phyloP scores from a whole-genome alignment of 2,888 invertebrate genomes.

The Cantharis rustica region DNA sequence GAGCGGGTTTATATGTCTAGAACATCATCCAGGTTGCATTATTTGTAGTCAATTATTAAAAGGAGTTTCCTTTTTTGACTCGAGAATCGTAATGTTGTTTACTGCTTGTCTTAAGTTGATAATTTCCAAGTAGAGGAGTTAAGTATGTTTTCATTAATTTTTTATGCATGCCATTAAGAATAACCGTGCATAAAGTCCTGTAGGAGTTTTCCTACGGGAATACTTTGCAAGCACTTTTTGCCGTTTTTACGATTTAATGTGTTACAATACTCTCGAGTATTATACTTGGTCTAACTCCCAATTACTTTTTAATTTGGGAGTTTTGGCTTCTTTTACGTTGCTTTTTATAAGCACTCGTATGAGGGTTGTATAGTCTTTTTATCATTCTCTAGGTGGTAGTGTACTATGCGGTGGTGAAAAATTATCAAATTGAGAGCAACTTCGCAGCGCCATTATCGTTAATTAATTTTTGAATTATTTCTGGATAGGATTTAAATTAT shows the following conservation, averaged over 20 bases:
- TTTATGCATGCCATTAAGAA: conserved; percentile 16
- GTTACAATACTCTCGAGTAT: conserved; percentile 19
- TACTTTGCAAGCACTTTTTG: conserved; percentile 23
- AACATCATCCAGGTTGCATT: neutral
- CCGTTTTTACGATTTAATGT: conserved; percentile 25
- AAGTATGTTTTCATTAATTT: conserved; percentile 22
- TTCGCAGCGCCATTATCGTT: neutral
- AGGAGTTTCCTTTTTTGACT: neutral
- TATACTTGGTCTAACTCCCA: conserved; percentile 17
- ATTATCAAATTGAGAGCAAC: neutral
- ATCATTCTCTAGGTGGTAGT: conserved; percentile 11
- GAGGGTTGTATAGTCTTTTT: conserved; percentile 9
- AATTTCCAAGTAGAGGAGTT: conserved; percentile 2
- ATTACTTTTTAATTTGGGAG: conserved; percentile 30
- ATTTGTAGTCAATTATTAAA: neutral
- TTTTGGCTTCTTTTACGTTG: conserved; percentile 19
- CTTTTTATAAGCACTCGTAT: neutral
- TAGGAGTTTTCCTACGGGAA: conserved; percentile 11
- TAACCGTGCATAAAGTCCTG: conserved; percentile 18
- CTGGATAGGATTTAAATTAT: neutral
- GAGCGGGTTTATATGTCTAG: neutral
- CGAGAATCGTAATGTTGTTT: neutral
- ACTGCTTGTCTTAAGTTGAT: neutral
- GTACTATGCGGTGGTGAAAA: neutral
- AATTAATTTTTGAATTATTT: conserved; percentile 1